These are phyloP conservation scores for Cassiopea xamachana DNA, from an alignment of 30 jellyfish, hydroid and myxozoan species.

Conservation along the genomic window DNA sequence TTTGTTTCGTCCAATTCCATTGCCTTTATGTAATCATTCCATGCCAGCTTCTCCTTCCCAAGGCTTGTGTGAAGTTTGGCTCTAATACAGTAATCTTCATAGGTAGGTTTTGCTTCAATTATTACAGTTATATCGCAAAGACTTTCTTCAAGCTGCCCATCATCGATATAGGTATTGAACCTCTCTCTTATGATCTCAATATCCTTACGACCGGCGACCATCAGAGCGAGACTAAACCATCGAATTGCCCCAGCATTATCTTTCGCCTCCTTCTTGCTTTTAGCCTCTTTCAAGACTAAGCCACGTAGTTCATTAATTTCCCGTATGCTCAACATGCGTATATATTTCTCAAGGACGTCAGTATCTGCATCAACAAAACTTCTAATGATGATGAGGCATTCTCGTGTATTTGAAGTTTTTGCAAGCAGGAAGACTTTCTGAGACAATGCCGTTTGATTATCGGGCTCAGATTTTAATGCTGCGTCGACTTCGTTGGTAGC, in stretches of 20 bases:
- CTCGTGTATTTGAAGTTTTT: slow-evolving; percentile 37
- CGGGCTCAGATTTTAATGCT: slow-evolving; percentile 19
- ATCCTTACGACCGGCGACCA: slow-evolving; percentile 45
- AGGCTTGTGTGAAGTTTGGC: slow-evolving; percentile 64
- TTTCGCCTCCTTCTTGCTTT: slow-evolving; percentile 31
- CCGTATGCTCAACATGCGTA: slow-evolving; percentile 36
- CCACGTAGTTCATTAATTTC: slow-evolving; percentile 56
- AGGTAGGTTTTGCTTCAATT: slow-evolving; percentile 45
- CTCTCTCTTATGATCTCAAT: slow-evolving; percentile 64
- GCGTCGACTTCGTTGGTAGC: slow-evolving; percentile 51
- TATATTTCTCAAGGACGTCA: slow-evolving; percentile 14
- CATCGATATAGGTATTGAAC: slow-evolving; percentile 44
- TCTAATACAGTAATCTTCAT: slow-evolving; percentile 67
- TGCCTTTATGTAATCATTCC: slow-evolving; percentile 78
- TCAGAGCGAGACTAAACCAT: slow-evolving; percentile 68
- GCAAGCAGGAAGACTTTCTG: slow-evolving; percentile 46
- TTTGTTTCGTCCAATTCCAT: slow-evolving; percentile 73
- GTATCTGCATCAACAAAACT: slow-evolving; percentile 12
- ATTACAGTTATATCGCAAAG: slow-evolving; percentile 64
- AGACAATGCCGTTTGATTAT: slow-evolving; percentile 20
- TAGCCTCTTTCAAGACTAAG: slow-evolving; percentile 46
- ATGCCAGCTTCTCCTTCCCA: slow-evolving; percentile 74
- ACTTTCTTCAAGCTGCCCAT: slow-evolving; percentile 50
- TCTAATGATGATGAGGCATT: slow-evolving; percentile 31
- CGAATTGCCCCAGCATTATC: slow-evolving; percentile 58